Evolutionary conservation across 2,113 vertebrate genomes (phyloP), one percentile per base, ranked within the genome.

Genomic region (Sorex araneus): DNA sequence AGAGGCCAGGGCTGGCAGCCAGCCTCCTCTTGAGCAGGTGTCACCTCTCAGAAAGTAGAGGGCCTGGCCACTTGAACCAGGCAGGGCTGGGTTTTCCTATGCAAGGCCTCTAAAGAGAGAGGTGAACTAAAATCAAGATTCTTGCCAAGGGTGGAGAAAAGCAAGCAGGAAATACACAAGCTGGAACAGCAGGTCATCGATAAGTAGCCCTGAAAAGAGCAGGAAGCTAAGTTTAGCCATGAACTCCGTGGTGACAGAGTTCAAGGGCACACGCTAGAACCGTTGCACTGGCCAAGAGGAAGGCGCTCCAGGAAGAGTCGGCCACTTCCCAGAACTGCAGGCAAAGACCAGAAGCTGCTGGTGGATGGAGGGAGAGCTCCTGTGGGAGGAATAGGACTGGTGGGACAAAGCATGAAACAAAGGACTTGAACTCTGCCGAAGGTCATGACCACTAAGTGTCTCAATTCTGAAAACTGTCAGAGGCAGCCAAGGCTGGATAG

Each of bases 1-100:
- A 40, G 1, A 2, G 50, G 30, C 15, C 43, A 64, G 54, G 70
- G 76, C 40, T n/a, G 57, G 79, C 92, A 89, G 60, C 8, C 71
- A 50, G 30, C 30, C 60, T 47, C 25, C 27, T 47, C 34, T 79
- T 66, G 34, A 67, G 30, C 1, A 23, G 1, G 0, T 25, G 45
- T 43, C n/a, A 74, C n/a, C 36, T 87, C 67, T 92, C 34, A 19
- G 25, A 74, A 84, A 91, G 63, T 80, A 54, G 84, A 78, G 27
- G 32, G 25, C 25, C 30, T 50, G 66, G 15, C 45, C 10, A 82
- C 10, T 28, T 28, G 74, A 85, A 70, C 11, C 34, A 82, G 30
- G 63, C 82, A 50, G 13, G 15, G 19, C 64, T 87, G 84, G n/a
- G 40, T 67, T 71, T 75, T 32, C 87, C 54, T 77, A 45, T 40